Evolutionary conservation across 2,888 invertebrate species (phyloP), one percentile per base, ranked within the genome.

Genomic region (Diaphora mendica): DNA sequence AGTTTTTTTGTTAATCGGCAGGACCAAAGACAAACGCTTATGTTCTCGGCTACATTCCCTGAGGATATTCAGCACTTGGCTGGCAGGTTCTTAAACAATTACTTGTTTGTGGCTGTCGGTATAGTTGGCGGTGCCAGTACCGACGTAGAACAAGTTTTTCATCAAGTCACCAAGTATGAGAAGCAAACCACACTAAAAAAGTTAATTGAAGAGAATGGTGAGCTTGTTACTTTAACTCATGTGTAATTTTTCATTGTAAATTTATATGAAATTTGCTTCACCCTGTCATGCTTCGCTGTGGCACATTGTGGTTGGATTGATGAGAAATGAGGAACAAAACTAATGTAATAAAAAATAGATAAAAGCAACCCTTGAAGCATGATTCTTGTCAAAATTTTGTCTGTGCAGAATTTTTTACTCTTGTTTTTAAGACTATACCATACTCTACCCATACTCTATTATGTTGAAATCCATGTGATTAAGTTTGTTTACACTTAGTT

Each of bases 1-100:
- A 44, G 13, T 17, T 44, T 44, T 70, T 70, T 70, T 59, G 26
- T 23, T 30, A 17, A 48, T 44, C 13, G 74, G 42, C 86, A 97
- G 97, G 96, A 94, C 96, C 96, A 98, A 76, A 97, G 99, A 75
- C 99, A 99, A 92, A 99, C 99, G 0, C 97, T 99, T 44, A 99
- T 99, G 99, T 99, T 99, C 95, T 99, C 99, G 26, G 99, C 99
- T 4, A 99, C 99, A 23, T 99, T 99, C 96, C 99, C 99, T 0
- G 99, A 99, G 90, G 99, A 99, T 90, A 99, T 99, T 86, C 99
- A 99, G 91, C 96, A 96, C 66, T 92, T 99, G 80, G 99, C 99
- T 0, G 96, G 96, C 0, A 96, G 97, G 70, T 99, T 98, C 90
- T 93, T 99, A 26, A 95, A 96, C 79, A 92, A 95, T 83, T 99